phyloP scores from a whole-genome alignment of 1,140 invertebrate species.

The Brachionus koreanus region DNA sequence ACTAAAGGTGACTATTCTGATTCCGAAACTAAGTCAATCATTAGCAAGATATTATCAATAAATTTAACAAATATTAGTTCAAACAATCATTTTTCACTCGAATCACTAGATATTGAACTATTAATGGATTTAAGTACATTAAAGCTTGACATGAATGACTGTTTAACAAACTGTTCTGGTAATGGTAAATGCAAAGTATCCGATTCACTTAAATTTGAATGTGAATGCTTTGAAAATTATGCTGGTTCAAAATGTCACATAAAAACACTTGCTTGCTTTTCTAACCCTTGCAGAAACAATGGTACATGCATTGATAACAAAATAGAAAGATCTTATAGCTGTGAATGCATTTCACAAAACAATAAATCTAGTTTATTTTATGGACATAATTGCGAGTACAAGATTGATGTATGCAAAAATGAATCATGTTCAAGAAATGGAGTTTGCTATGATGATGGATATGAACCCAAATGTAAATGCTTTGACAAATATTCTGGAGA shows the following conservation, averaged over 20 bases:
- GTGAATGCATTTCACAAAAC: background rate
- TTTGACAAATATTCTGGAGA: background rate
- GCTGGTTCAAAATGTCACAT: background rate
- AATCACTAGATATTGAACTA: background rate
- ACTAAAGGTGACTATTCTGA: no score
- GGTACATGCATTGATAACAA: background rate
- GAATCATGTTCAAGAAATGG: background rate
- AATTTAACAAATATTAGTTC: no score
- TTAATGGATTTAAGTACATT: background rate
- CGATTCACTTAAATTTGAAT: background rate
- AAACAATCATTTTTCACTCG: background rate
- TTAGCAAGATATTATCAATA: no score
- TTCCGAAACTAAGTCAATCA: no score
- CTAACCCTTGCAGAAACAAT: background rate
- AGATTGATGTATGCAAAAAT: conserved; percentile 1
- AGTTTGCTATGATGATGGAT: background rate
- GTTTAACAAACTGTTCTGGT: background rate
- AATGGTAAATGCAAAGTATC: background rate
- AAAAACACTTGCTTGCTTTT: background rate
- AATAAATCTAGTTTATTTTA: background rate
- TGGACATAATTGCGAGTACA: background rate
- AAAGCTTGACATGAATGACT: background rate
- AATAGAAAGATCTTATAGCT: background rate
- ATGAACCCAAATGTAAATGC: background rate
- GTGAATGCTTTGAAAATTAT: background rate